A percentile compares a stretch with the other conserved stretches of the same genome.
Evolutionary conservation across 2,888 invertebrate species (phyloP).

Genomic region (Agrotis segetum): DNA sequence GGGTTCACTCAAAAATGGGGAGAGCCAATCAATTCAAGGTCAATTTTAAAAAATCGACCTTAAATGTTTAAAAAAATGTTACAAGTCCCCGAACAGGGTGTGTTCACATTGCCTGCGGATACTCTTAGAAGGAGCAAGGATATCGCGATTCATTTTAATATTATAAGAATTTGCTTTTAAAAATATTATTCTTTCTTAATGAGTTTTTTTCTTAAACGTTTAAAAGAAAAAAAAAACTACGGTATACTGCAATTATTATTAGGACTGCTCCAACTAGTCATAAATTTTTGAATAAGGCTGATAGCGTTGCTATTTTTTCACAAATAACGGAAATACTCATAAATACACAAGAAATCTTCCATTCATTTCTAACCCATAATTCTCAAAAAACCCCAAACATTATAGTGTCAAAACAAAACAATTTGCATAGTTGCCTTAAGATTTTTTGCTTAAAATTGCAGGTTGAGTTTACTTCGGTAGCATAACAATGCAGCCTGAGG

Average conservation of each 20-base stretch:
- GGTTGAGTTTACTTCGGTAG: constrained; percentile 56
- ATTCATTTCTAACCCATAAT: constrained; percentile 20
- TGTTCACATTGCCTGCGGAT: neutral
- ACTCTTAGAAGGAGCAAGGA: neutral
- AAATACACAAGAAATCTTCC: neutral
- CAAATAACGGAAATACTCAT: neutral
- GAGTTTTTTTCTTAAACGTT: too few relatives aligned
- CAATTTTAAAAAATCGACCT: too few relatives aligned
- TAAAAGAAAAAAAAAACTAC: too few relatives aligned
- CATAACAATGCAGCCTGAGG: constrained; percentile 47
- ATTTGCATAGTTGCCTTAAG: constrained; percentile 30
- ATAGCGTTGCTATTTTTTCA: neutral
- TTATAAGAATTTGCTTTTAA: neutral
- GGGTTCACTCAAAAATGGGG: too few relatives aligned
- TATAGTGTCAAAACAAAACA: constrained; percentile 37
- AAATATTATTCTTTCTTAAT: neutral
- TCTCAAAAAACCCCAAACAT: constrained; percentile 26
- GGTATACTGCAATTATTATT: too few relatives aligned
- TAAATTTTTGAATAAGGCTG: too few relatives aligned
- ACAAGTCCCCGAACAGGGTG: neutral
- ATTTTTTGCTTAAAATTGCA: constrained; percentile 39
- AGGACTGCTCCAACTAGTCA: too few relatives aligned
- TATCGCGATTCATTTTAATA: neutral
- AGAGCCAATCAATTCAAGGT: too few relatives aligned
- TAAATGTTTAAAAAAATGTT: too few relatives aligned